phyloP scores from a whole-genome alignment of 2,888 invertebrate genomes.

The Agonopterix subpropinquella region DNA sequence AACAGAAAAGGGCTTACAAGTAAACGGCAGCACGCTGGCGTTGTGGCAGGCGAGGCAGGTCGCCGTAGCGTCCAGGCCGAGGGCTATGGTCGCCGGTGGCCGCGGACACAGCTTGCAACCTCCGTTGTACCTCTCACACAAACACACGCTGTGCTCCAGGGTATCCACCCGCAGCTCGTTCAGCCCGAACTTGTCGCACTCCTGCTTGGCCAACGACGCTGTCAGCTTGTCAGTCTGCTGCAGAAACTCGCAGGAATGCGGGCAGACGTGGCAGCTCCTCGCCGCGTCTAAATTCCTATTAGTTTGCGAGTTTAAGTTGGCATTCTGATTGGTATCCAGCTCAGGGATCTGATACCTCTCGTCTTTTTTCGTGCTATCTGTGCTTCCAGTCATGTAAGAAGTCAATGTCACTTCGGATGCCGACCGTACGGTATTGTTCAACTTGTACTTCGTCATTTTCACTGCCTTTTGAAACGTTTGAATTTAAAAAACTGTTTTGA shows the following conservation, averaged over 20 bases:
- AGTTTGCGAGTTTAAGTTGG: conserved; percentile 35
- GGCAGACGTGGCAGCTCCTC: conserved; percentile 43
- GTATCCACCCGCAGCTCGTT: conserved; percentile 61
- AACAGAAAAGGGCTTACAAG: conserved; percentile 38
- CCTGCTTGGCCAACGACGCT: conserved; percentile 46
- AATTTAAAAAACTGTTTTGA: conserved; percentile 49
- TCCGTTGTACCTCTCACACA: conserved; percentile 64
- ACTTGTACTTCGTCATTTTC: conserved; percentile 74
- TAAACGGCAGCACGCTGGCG: conserved; percentile 38
- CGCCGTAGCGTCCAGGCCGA: conserved; percentile 41
- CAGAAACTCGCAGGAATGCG: conserved; percentile 46
- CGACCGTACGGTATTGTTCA: conserved; percentile 59
- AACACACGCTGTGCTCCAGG: conserved; percentile 48
- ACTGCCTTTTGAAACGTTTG: not conserved
- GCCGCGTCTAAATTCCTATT: conserved; percentile 43
- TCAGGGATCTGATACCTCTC: conserved; percentile 33
- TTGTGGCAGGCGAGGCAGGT: conserved; percentile 44
- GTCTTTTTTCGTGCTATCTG: conserved; percentile 34
- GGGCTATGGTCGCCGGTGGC: conserved; percentile 31
- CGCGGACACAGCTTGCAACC: conserved; percentile 65
- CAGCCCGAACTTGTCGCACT: conserved; percentile 49
- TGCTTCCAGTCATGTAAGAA: conserved; percentile 55
- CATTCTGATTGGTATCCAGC: conserved; percentile 49
- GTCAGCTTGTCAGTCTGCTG: conserved; percentile 43
- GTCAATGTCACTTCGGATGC: conserved; percentile 64